Evolutionary conservation across 2,113 vertebrate genomes (phyloP).

Genomic region (Ceyx margarethae): DNA sequence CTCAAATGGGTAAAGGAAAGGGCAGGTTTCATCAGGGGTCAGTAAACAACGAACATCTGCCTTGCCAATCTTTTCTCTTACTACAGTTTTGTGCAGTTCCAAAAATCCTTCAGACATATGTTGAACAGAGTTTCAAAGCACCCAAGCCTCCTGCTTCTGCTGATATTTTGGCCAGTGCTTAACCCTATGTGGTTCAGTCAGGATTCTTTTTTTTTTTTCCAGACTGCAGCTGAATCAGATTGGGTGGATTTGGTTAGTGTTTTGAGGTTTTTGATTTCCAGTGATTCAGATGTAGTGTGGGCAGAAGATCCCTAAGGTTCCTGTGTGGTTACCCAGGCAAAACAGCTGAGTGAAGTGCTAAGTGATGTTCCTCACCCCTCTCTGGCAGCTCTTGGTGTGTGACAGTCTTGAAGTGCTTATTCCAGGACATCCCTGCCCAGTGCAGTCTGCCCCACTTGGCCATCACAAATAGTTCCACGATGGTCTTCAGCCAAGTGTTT

Average conservation of each 20-base stretch:
- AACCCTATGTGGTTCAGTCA: slow-evolving; percentile 56
- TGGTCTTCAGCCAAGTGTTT: slow-evolving; percentile 49
- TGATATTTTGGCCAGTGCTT: slow-evolving; percentile 68
- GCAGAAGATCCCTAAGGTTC: background rate
- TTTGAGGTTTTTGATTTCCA: background rate
- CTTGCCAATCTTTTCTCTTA: slow-evolving; percentile 66
- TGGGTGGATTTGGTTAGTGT: background rate
- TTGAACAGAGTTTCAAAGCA: slow-evolving; percentile 68
- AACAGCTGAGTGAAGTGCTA: slow-evolving; percentile 22
- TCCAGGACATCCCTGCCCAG: background rate
- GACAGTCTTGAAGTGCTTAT: background rate
- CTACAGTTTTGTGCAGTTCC: slow-evolving; percentile 53
- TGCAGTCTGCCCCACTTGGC: slow-evolving; percentile 36
- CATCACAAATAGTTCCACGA: slow-evolving; percentile 14
- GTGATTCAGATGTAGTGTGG: background rate
- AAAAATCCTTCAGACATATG: slow-evolving; percentile 71
- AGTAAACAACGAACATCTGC: slow-evolving; percentile 73
- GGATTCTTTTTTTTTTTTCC: slow-evolving; percentile 39
- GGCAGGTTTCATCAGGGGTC: slow-evolving; percentile 68
- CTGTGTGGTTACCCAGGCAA: background rate
- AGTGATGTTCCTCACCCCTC: slow-evolving; percentile 16
- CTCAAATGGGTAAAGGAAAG: slow-evolving; percentile 71
- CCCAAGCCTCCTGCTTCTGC: slow-evolving; percentile 63
- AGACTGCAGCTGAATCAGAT: background rate
- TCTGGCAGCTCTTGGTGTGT: slow-evolving; percentile 41